Percentiles rank a stretch among this genome's conserved stretches.
Conservation (phyloP, 2,797 vertebrate genomes). For the Rhinichthys osculus region DNA sequence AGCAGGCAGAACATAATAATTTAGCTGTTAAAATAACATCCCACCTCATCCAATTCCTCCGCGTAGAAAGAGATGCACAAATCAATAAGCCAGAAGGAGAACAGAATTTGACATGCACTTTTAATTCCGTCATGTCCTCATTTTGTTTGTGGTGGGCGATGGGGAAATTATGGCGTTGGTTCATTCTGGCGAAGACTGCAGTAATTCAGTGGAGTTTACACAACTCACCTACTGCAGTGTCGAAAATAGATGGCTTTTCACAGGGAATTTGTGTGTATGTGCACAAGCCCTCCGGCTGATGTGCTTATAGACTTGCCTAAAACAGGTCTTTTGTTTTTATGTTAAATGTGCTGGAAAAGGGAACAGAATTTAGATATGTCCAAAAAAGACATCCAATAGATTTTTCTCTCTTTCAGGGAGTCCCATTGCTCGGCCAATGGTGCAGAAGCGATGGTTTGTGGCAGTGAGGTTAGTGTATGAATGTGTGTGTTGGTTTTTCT, state of each 20-base stretch:
- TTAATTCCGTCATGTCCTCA: slow-evolving; percentile 41
- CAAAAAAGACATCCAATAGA: slow-evolving; percentile 65
- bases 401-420: slow-evolving; percentile 60
- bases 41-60: slow-evolving; percentile 30
- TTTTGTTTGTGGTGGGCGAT: slow-evolving; percentile 44
- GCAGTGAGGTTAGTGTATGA: slow-evolving; percentile 53
- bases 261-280: slow-evolving; percentile 24
- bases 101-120: slow-evolving; percentile 39
- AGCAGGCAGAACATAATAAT: slow-evolving; percentile 50
- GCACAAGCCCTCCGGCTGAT: slow-evolving; percentile 14
- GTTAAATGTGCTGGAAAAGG: slow-evolving; percentile 61
- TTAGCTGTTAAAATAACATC: slow-evolving; percentile 52
- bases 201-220: slow-evolving; percentile 52
- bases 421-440: slow-evolving; percentile 37
- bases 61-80: slow-evolving; percentile 24
- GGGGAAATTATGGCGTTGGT: slow-evolving; percentile 31
- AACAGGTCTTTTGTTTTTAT: slow-evolving; percentile 57
- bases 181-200: slow-evolving; percentile 44
- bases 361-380: slow-evolving; percentile 50
- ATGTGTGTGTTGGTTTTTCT: slow-evolving; percentile 18
- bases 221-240: slow-evolving; percentile 42
- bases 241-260: slow-evolving; percentile 52
- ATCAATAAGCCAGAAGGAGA: slow-evolving; percentile 31
- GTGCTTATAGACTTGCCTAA: slow-evolving; percentile 50
- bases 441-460: slow-evolving; percentile 58